phyloP scores from a whole-genome alignment of 2,797 vertebrate species.

The Graptemys geographica region DNA sequence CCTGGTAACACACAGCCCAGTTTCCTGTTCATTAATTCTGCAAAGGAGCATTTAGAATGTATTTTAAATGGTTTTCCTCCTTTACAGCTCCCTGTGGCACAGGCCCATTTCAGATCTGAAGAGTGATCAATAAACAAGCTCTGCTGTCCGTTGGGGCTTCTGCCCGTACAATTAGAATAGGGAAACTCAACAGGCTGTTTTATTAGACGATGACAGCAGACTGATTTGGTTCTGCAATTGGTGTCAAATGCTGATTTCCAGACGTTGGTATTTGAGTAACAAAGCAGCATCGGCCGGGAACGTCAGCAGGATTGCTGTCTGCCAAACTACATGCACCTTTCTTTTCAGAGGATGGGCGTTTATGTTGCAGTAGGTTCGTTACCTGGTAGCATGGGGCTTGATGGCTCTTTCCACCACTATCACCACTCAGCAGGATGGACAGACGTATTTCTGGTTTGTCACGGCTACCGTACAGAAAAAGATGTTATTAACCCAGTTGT shows the following conservation, averaged over 20 bases:
- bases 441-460: slow-evolving; percentile 51
- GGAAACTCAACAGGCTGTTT: slow-evolving; percentile 56
- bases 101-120: slow-evolving; percentile 71
- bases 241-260: slow-evolving; percentile 61
- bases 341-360: background rate
- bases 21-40: slow-evolving; percentile 59
- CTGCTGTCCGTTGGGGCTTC: slow-evolving; percentile 50
- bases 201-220: slow-evolving; percentile 73
- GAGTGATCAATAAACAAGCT: slow-evolving; percentile 73
- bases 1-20: slow-evolving; percentile 33
- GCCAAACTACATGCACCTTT: slow-evolving; percentile 45
- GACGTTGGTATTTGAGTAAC: slow-evolving; percentile 72
- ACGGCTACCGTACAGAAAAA: background rate
- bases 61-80: slow-evolving; percentile 64
- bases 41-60: slow-evolving; percentile 62
- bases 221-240: slow-evolving; percentile 45
- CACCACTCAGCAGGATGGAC: slow-evolving; percentile 17
- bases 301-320: slow-evolving; percentile 59
- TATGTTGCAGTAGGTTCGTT: rapidly evolving
- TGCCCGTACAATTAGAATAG: slow-evolving; percentile 73
- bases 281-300: slow-evolving; percentile 58
- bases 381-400: background rate
- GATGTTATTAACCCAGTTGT: slow-evolving; percentile 39
- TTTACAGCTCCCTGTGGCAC: slow-evolving; percentile 53
- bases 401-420: slow-evolving; percentile 21